These are phyloP conservation scores for Grammatotria lemairii DNA, from an alignment of 2,113 vertebrate species.

Conservation along the genomic window DNA sequence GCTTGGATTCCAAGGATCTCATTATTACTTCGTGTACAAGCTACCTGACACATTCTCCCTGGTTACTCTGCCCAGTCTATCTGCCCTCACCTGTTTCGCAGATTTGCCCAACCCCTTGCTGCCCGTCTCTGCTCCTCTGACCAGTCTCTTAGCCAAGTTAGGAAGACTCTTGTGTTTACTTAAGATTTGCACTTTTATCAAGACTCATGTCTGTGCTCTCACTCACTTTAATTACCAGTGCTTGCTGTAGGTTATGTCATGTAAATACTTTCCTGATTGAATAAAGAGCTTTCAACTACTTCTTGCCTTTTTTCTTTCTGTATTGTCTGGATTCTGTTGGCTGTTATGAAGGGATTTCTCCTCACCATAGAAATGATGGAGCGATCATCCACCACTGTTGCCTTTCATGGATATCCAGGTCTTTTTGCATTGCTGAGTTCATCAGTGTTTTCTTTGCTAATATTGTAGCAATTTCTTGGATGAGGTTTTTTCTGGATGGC, in stretches of 20 bases:
- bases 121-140: neutral
- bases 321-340: neutral
- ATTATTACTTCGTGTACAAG: fast-evolving
- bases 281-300: neutral
- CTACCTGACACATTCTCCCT: neutral
- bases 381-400: neutral
- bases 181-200: neutral
- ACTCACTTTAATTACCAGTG: neutral
- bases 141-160: neutral
- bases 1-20: neutral
- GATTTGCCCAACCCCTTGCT: neutral
- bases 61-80: neutral
- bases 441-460: neutral
- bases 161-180: neutral
- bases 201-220: neutral
- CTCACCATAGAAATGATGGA: neutral
- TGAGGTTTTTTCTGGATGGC: neutral
- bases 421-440: neutral
- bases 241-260: fast-evolving
- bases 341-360: neutral
- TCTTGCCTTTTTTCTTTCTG: neutral
- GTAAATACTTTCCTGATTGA: neutral
- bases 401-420: neutral
- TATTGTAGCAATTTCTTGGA: neutral
- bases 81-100: neutral